Percentiles rank a stretch among this genome's conserved stretches.
phyloP scores from a whole-genome alignment of 2,797 vertebrate species.

The Cetoscarus ocellatus region DNA sequence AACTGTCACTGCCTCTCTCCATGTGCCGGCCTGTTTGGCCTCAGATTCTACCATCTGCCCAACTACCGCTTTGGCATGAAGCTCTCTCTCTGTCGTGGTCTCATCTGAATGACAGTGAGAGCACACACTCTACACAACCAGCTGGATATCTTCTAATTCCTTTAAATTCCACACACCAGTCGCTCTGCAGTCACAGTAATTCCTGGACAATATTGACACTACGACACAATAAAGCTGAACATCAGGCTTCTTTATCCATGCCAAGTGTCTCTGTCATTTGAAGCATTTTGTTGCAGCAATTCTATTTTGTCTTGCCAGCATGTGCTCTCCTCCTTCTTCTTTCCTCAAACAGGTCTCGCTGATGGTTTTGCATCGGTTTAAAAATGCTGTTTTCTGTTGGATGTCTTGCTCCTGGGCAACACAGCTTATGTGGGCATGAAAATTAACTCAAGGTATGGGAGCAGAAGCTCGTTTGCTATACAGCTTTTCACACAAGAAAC shows the following conservation, averaged over 20 bases:
- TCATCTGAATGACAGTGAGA: slow-evolving; percentile 54
- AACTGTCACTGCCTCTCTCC: slow-evolving; percentile 36
- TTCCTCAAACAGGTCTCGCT: background rate
- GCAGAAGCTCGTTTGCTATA: background rate
- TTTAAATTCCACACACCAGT: slow-evolving; percentile 27
- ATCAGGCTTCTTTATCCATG: background rate
- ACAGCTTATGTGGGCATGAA: background rate
- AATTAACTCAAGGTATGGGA: background rate
- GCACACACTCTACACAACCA: slow-evolving; percentile 9
- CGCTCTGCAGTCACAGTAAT: slow-evolving; percentile 10
- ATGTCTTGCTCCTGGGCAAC: background rate
- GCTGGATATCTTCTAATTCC: slow-evolving; percentile 45
- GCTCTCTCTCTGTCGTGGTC: slow-evolving; percentile 40
- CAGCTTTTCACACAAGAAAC: background rate
- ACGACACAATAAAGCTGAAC: background rate
- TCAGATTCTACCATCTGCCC: slow-evolving; percentile 76
- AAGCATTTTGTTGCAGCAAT: background rate
- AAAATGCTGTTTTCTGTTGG: background rate
- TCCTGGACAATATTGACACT: slow-evolving; percentile 12
- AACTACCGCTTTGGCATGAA: slow-evolving; percentile 51
- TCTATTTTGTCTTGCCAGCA: background rate
- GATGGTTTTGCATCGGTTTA: background rate
- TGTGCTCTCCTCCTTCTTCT: background rate
- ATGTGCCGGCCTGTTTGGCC: slow-evolving; percentile 63
- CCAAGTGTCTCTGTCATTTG: background rate